phyloP scores from a whole-genome alignment of 2,113 vertebrate species.

The Oreochromis niloticus region DNA sequence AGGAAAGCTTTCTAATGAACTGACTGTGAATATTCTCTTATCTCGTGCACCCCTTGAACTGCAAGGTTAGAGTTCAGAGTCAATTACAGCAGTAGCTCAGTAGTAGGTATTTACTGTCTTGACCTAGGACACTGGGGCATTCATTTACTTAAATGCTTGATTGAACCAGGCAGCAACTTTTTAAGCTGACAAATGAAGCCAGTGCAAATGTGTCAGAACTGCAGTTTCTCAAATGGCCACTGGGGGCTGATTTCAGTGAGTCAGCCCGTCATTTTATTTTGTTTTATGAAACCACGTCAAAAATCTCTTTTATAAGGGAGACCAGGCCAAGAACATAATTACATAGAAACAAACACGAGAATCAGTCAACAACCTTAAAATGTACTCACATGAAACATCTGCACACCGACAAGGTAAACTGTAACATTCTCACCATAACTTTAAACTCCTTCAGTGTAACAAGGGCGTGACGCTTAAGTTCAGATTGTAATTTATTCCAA shows the following conservation, averaged over 20 bases:
- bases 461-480: background rate
- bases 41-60: background rate
- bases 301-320: background rate
- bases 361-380: background rate
- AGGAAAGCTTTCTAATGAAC: slow-evolving; percentile 49
- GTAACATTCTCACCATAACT: background rate
- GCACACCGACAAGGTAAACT: background rate
- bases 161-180: background rate
- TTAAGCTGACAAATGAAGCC: background rate
- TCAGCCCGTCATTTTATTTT: background rate
- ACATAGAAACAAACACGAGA: background rate
- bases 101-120: background rate
- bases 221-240: background rate
- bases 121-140: background rate
- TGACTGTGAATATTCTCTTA: background rate
- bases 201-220: background rate
- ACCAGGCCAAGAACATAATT: background rate
- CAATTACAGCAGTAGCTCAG: background rate
- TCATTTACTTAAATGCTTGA: slow-evolving; percentile 9
- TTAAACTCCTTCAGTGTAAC: background rate
- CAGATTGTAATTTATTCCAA: background rate
- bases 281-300: background rate
- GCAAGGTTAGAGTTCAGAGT: slow-evolving; percentile 31
- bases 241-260: background rate
- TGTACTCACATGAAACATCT: background rate